These are phyloP conservation scores for Philypnodon macrostomus DNA, from an alignment of 2,797 vertebrate species.

Conservation along the genomic window DNA sequence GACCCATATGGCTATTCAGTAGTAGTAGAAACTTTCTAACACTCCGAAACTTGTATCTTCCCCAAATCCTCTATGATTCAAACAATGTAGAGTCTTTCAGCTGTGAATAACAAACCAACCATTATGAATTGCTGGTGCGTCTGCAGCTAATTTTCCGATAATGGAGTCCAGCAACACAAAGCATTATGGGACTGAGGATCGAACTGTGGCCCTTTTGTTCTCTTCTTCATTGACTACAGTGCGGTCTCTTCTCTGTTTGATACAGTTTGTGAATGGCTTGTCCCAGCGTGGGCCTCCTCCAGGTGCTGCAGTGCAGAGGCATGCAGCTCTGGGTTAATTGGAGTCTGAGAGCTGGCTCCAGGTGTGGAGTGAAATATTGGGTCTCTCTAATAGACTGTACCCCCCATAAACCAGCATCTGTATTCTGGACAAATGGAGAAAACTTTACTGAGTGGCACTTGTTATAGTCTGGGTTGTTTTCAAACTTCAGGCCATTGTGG, in stretches of 20 bases:
- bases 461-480: too few relatives aligned
- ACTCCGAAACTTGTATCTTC: neutral
- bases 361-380: conserved; percentile 15
- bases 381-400: conserved; percentile 1
- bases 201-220: neutral
- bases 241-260: conserved; percentile 33
- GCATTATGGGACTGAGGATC: conserved; percentile 1
- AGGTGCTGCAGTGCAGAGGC: conserved; percentile 22
- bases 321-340: conserved; percentile 23
- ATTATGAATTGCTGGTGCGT: neutral
- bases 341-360: conserved; percentile 11
- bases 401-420: neutral
- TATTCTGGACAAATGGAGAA: neutral
- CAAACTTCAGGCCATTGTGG: too few relatives aligned
- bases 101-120: neutral
- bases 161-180: conserved; percentile 1
- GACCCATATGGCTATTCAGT: too few relatives aligned
- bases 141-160: conserved; percentile 4
- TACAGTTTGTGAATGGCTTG: conserved; percentile 34
- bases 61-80: neutral
- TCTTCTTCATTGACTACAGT: neutral
- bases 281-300: conserved; percentile 17
- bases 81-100: neutral
- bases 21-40: neutral
- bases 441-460: neutral